A percentile compares a stretch with the other conserved stretches of the same genome.
These are phyloP conservation scores for Strigamia maritima DNA, from an alignment of 2,888 invertebrate genomes.

Conservation along the genomic window DNA sequence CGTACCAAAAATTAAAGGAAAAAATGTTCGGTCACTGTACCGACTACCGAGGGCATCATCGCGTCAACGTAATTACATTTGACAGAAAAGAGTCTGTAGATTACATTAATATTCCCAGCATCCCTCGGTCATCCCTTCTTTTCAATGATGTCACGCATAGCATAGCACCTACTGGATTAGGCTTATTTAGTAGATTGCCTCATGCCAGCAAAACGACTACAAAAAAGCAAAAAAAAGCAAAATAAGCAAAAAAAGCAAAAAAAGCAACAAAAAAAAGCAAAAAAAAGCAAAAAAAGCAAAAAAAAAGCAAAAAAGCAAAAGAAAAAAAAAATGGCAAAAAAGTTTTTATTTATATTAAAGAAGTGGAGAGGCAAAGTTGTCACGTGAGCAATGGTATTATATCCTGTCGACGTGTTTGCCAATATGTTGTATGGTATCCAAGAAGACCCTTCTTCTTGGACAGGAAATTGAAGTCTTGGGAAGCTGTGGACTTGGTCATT, in stretches of 20 bases:
- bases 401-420: constrained; percentile 21
- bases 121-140: neutral
- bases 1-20: too few species aligned
- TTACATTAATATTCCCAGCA: constrained; percentile 24
- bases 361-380: neutral
- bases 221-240: too few species aligned
- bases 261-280: too few species aligned
- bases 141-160: neutral
- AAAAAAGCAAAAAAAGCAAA: neutral
- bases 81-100: neutral
- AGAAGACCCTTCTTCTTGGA: constrained; percentile 17
- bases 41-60: neutral
- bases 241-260: too few species aligned
- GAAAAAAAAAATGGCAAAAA: too few species aligned
- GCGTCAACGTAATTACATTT: neutral
- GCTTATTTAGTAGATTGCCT: neutral
- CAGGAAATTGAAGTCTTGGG: constrained; percentile 20
- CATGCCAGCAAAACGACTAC: too few species aligned
- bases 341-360: neutral
- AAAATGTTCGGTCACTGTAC: neutral
- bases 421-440: constrained; percentile 13
- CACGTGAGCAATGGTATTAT: constrained; percentile 11
- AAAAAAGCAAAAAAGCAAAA: too few species aligned
- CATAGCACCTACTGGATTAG: constrained; percentile 13
- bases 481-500: neutral